Conservation (phyloP, 1,140 invertebrate genomes). For the Brachionus rotundiformis region DNA sequence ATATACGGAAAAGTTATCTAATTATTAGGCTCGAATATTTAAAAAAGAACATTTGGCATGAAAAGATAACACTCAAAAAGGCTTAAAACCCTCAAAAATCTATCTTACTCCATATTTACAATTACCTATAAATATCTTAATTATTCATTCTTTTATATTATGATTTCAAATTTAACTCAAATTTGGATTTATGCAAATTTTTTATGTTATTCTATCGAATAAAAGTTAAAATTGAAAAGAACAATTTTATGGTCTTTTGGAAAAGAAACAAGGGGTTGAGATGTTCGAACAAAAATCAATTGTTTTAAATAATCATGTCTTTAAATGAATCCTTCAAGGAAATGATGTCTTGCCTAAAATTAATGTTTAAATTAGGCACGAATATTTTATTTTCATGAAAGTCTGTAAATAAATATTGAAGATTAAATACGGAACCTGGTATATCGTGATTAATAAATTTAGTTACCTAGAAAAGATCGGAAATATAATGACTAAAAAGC, state of each 20-base stretch:
- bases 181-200: neutral
- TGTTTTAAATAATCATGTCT: neutral
- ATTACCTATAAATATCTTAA: neutral
- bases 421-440: neutral
- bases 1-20: neutral
- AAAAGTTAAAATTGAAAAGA: neutral
- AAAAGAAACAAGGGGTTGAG: neutral
- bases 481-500: neutral
- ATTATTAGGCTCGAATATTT: neutral
- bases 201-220: neutral
- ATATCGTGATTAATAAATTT: neutral
- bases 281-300: neutral
- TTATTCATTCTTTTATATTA: neutral
- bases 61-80: neutral
- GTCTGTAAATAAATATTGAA: neutral
- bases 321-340: neutral
- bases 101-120: neutral
- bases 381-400: neutral
- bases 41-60: slow-evolving; percentile 2
- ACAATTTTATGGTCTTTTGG: neutral
- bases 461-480: neutral
- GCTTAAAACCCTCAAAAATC: neutral
- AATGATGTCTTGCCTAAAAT: neutral
- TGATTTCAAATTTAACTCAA: neutral
- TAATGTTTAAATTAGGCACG: neutral